Evolutionary conservation across 53 echinoderm and acorn worm genomes (phyloP).

Genomic region (Zoroaster sp.): DNA sequence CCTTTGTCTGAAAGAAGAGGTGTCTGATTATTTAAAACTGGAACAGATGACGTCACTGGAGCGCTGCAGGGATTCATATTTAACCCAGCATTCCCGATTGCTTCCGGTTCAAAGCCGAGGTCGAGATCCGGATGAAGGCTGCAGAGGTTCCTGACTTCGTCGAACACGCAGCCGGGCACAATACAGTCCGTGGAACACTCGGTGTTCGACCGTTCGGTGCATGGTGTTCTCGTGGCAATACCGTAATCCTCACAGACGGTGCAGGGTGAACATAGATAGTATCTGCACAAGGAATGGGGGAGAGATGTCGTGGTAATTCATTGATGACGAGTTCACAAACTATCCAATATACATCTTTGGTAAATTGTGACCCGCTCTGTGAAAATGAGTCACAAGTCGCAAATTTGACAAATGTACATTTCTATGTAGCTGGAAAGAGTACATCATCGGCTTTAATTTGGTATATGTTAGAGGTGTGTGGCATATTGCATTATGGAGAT

Average conservation of each 20-base stretch:
- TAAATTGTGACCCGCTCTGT: no score
- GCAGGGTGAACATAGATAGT: not conserved
- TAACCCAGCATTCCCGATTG: not conserved
- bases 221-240: not conserved
- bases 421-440: no score
- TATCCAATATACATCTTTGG: no score
- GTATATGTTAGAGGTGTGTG: no score
- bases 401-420: no score
- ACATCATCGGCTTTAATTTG: no score
- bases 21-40: not conserved
- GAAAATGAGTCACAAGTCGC: no score
- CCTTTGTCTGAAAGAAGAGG: not conserved
- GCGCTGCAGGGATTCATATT: not conserved
- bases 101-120: not conserved
- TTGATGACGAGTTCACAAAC: no score
- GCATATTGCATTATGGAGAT: no score
- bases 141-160: not conserved
- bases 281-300: no score
- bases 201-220: constrained; percentile 12
- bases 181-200: not conserved
- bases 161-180: constrained; percentile 1
- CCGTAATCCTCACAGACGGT: constrained; percentile 11
- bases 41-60: not conserved
- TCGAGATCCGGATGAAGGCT: not conserved
- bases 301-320: no score